Conservation (phyloP, 2,888 invertebrate genomes). For the Onthophagus sagittarius region DNA sequence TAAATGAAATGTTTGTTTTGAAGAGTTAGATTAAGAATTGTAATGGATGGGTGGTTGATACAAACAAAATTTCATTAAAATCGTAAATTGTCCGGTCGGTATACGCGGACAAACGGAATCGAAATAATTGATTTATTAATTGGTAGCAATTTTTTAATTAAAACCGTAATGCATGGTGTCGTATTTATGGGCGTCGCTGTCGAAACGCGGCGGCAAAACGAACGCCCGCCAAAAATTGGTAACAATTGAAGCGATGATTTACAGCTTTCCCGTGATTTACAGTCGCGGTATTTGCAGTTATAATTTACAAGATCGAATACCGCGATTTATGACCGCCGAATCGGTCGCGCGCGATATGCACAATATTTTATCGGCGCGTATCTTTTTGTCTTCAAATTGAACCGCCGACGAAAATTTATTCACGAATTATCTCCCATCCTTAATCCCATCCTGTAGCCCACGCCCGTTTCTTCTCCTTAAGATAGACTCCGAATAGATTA, state of each 20-base stretch:
- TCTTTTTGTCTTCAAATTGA: not conserved
- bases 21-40: not conserved
- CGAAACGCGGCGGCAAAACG: not conserved
- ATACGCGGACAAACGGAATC: not conserved
- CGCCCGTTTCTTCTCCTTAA: not conserved
- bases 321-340: not conserved
- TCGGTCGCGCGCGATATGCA: not conserved
- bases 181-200: conserved; percentile 3
- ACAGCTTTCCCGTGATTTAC: conserved; percentile 2
- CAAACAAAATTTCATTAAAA: conserved; percentile 5
- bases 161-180: conserved; percentile 1
- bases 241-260: conserved; percentile 13
- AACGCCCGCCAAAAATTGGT: conserved; percentile 3
- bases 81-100: not conserved
- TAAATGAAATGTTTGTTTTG: too few relatives aligned
- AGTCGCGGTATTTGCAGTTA: not conserved
- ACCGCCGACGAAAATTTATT: not conserved
- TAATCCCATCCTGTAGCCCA: not conserved
- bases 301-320: conserved; percentile 7
- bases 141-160: conserved; percentile 20
- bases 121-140: conserved; percentile 18
- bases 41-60: not conserved
- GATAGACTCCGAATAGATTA: conserved; percentile 26
- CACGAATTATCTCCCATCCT: not conserved
- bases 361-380: conserved; percentile 3